Evolutionary conservation across 2,113 vertebrate genomes (phyloP), one percentile per base, ranked within the genome.

Genomic region (Melanerpes formicivorus): DNA sequence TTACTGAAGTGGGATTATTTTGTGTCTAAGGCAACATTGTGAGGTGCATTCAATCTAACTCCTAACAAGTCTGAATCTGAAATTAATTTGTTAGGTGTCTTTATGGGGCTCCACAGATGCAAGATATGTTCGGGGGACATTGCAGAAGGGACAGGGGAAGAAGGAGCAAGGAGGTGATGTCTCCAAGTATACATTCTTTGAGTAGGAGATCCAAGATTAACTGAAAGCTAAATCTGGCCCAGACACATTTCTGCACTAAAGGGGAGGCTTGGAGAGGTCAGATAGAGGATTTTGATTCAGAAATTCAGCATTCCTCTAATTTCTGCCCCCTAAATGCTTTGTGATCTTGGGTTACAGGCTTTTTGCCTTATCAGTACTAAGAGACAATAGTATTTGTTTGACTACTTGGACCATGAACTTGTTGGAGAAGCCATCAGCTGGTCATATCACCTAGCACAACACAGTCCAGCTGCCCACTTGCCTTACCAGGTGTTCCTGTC

Each of bases 1-100:
- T 93, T 29, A 44, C 90, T 76, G 78, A 91, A 95, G 76, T 77
- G 83, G 88, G 94, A 87, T 90, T 80, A 88, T 94, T 89, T 92
- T 88, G 63, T 78, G 32, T 90, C 80, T 79, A 64, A 92, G 80
- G 71, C 86, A 93, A 89, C 89, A 95, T 64, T 64, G 62, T 60
- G 75, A 92, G 65, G 75, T 79, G 62, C 82, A 73, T 75, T 97
- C 93, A 77, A 83, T 95, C 82, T 65, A 93, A 77, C 34, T 87
- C 66, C 66, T 95, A 92, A 93, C 87, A 90, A 90, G 88, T 60
- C 42, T 55, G 75, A 74, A 86, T 60, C 30, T 44, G 67, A 92
- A 95, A 92, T 94, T 73, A 95, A 93, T 94, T 80, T 94, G 76
- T 93, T 71, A 52, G 54, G 62, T 59, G 40, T 64, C 40, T 58